A percentile compares a stretch with the other conserved stretches of the same genome.
These are phyloP conservation scores for Pelmatolapia mariae DNA, from an alignment of 2,113 vertebrate genomes.

Conservation along the genomic window DNA sequence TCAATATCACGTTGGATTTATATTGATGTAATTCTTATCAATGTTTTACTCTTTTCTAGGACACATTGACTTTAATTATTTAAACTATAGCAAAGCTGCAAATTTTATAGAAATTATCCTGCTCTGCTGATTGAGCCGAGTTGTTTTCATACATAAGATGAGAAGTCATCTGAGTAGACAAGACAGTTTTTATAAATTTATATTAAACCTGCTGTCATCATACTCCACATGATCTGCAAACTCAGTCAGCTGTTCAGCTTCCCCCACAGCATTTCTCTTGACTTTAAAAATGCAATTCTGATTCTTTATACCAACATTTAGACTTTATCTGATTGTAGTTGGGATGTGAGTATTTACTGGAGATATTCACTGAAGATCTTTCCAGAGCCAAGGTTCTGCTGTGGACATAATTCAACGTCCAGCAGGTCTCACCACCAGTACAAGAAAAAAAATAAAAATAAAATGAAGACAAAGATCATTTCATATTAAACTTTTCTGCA, in stretches of 20 bases:
- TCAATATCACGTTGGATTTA: neutral
- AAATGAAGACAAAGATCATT: neutral
- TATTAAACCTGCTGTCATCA: neutral
- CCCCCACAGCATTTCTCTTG: neutral
- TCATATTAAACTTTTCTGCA: accelerated
- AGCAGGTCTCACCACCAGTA: neutral
- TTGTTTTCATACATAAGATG: neutral
- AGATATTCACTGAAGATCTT: neutral
- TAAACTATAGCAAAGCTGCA: neutral
- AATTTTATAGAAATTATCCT: accelerated
- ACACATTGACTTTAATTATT: neutral
- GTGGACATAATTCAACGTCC: neutral
- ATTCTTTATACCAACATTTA: neutral
- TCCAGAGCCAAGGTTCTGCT: neutral
- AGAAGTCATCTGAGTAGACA: neutral
- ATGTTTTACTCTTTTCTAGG: neutral
- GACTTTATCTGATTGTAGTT: neutral
- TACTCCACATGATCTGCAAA: neutral
- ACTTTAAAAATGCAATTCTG: neutral
- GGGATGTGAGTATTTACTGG: neutral
- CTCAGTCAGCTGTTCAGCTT: neutral
- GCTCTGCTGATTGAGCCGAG: neutral
- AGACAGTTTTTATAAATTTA: neutral
- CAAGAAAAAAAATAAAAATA: accelerated
- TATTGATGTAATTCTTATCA: neutral